Evolutionary conservation across 2,888 invertebrate genomes (phyloP), one percentile per base, ranked within the genome.

Genomic region (Apamea epomidion): DNA sequence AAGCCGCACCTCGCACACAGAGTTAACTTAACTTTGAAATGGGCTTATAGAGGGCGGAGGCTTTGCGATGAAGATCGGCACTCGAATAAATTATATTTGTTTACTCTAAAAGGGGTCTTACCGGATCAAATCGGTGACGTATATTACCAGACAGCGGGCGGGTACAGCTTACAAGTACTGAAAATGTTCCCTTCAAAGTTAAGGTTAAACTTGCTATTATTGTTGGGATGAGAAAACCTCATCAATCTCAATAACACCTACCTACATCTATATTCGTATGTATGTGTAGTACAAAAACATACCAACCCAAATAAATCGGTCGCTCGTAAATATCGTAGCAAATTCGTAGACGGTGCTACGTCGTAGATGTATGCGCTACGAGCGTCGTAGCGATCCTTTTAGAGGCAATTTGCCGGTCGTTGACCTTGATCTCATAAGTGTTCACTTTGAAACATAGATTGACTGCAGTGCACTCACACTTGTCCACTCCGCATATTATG

Each of bases 391-490:
- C 83, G 77, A 86, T 86, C 87, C 83, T 86, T 82, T 86, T 67
- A 86, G 69, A 74, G 83, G 64, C 74, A 86, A 88, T 88, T 86
- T 86, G 77, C 21, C 75, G 83, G 70, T 75, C 78, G 60, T 65
- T 86, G 87, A 78, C 85, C 88, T 82, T 86, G 88, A 85, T 80
- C 81, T 85, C 73, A 29, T 76, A 85, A 86, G 69, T 82, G 83
- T 76, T 75, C 69, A 62, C 75, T 86, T 70, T 74, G 77, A 70
- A 67, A 68, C 72, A 67, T 37, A 78, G 73, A 82, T 88, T 76
- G 83, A 73, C 48, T 73, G 73, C 74, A 74, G 74, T 37, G 62
- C 69, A n/a, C 72, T 65, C 68, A 67, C 81, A 67, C 75, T 54
- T n/a, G 32, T 21, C 12, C 45, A 37, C 60, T 32, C 12, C 37